Evolutionary conservation across 2,888 invertebrate genomes (phyloP).

Genomic region (Lasioglossum marginatum): DNA sequence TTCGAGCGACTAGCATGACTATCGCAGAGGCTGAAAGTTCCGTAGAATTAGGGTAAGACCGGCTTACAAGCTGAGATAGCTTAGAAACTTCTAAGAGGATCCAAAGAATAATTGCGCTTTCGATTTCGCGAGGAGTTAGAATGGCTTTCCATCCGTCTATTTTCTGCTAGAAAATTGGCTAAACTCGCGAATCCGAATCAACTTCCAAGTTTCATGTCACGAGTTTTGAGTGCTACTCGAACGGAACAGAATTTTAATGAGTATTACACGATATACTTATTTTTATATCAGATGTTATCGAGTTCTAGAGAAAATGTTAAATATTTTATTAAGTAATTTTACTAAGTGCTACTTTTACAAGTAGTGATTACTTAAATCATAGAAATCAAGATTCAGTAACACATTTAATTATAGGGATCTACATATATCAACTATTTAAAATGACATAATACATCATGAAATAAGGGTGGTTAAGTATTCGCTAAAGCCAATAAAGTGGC

Average conservation of each 20-base stretch:
- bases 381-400: no score
- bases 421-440: no score
- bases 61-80: slow-evolving; percentile 62
- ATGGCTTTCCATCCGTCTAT: slow-evolving; percentile 25
- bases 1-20: slow-evolving; percentile 46
- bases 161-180: slow-evolving; percentile 19
- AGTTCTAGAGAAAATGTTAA: background rate
- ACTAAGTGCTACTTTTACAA: no score
- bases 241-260: background rate
- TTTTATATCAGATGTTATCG: background rate
- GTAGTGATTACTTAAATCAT: no score
- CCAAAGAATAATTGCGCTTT: slow-evolving; percentile 63
- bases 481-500: background rate
- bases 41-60: slow-evolving; percentile 61
- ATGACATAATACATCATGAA: no score
- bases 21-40: slow-evolving; percentile 39
- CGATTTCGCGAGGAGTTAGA: slow-evolving; percentile 38
- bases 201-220: background rate
- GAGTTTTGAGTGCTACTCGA: background rate
- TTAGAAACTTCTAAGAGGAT: slow-evolving; percentile 68
- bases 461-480: background rate
- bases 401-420: no score
- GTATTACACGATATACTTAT: no score
- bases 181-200: background rate
- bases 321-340: no score